These are phyloP conservation scores for Drosophila formosana DNA, from an alignment of 2,888 invertebrate species.

Conservation along the genomic window DNA sequence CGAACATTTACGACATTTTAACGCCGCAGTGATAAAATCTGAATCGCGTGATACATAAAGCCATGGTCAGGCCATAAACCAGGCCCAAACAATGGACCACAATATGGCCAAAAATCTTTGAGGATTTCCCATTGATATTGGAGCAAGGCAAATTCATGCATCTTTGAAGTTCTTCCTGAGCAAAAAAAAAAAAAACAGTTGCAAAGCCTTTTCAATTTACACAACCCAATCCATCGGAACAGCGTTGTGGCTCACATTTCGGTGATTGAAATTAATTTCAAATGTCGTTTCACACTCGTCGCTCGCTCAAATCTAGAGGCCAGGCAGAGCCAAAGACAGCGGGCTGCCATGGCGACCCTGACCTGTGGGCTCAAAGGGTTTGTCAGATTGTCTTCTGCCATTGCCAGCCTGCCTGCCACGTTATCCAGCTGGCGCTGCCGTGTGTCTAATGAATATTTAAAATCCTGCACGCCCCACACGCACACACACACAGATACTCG, in stretches of 20 bases:
- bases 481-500: conserved; percentile 11
- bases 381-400: conserved; percentile 38
- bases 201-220: conserved; percentile 69
- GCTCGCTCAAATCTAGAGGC: conserved; percentile 2
- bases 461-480: conserved; percentile 58
- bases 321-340: neutral
- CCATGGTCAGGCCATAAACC: conserved; percentile 47
- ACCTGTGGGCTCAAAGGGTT: conserved; percentile 44
- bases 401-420: conserved; percentile 25
- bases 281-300: conserved; percentile 61
- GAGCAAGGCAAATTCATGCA: conserved; percentile 2
- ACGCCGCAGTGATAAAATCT: conserved; percentile 70
- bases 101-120: conserved; percentile 33
- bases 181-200: conserved; percentile 18
- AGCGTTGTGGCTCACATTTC: conserved; percentile 53
- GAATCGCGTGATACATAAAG: conserved; percentile 53
- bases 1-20: conserved; percentile 67
- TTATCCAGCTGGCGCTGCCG: conserved; percentile 46
- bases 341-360: conserved; percentile 48
- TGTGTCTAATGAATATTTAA: conserved; percentile 77
- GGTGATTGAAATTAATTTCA: conserved; percentile 81
- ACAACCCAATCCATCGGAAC: conserved; percentile 47
- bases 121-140: conserved; percentile 40
- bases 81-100: conserved; percentile 43
- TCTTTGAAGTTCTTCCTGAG: conserved; percentile 24